These are phyloP conservation scores for Psilopsiagon aymara DNA, from an alignment of 2,113 vertebrate species.

Conservation along the genomic window DNA sequence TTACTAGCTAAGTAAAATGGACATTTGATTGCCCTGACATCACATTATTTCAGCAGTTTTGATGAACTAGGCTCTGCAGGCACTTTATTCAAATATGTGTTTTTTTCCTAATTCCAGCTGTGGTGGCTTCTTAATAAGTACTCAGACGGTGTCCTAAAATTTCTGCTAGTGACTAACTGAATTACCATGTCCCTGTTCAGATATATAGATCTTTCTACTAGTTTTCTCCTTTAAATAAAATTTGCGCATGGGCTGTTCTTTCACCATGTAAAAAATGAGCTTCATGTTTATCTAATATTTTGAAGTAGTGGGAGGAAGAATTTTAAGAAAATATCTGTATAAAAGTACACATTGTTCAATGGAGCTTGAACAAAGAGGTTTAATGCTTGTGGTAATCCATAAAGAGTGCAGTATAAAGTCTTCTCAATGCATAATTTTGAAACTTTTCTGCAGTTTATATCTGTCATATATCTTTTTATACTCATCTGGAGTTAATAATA, in stretches of 20 bases:
- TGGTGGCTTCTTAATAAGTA: background rate
- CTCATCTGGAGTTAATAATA: background rate
- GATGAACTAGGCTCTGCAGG: background rate
- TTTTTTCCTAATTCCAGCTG: background rate
- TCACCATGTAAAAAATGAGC: background rate
- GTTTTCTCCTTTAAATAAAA: background rate
- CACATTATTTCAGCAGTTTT: conserved; percentile 22
- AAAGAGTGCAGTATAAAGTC: background rate
- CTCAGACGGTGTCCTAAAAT: background rate
- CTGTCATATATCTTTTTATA: background rate
- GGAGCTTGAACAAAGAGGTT: background rate
- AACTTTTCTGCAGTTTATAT: background rate
- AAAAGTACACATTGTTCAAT: background rate
- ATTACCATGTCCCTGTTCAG: background rate
- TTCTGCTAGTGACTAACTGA: background rate
- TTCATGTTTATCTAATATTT: background rate
- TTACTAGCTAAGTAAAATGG: background rate
- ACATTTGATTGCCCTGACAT: background rate
- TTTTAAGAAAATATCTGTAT: background rate
- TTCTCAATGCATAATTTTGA: background rate
- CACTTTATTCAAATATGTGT: conserved; percentile 3
- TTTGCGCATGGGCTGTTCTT: background rate
- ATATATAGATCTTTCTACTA: background rate
- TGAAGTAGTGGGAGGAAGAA: background rate
- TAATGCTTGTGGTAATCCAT: background rate